Evolutionary conservation across 2,888 invertebrate species (phyloP).

Genomic region (Eledone cirrhosa): DNA sequence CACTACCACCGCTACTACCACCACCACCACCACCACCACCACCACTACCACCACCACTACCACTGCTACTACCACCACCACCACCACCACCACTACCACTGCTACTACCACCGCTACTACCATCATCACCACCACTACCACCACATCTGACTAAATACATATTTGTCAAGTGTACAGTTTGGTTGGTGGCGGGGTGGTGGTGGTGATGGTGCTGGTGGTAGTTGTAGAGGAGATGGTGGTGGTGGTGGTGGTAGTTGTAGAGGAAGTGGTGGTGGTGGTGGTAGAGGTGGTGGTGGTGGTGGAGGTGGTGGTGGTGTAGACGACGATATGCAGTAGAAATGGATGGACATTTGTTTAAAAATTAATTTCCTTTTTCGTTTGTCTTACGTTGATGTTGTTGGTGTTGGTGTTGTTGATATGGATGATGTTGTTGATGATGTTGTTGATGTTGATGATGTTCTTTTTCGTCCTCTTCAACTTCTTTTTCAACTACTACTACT

Average conservation of each 20-base stretch:
- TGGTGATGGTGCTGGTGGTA: too few relatives aligned
- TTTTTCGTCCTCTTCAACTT: not conserved
- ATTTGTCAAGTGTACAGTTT: too few relatives aligned
- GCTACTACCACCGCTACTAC: constrained; percentile 31
- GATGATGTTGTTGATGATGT: too few relatives aligned
- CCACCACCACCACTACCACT: constrained; percentile 29
- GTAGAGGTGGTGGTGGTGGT: too few relatives aligned
- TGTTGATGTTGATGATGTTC: not conserved
- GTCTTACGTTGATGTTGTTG: not conserved
- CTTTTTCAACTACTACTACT: not conserved
- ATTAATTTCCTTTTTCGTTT: not conserved
- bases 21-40: constrained; percentile 32
- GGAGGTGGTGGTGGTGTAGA: too few relatives aligned
- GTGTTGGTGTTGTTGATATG: not conserved
- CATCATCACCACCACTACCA: constrained; percentile 32
- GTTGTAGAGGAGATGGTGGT: too few relatives aligned
- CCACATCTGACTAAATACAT: too few relatives aligned
- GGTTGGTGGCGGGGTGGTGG: too few relatives aligned
- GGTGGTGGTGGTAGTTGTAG: too few relatives aligned
- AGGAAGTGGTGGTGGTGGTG: too few relatives aligned
- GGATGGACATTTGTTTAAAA: too few relatives aligned
- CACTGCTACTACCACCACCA: constrained; percentile 28
- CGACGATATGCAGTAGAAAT: too few relatives aligned
- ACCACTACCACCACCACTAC: constrained; percentile 29
- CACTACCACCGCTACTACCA: constrained; percentile 28